Percentiles rank a stretch among this genome's conserved stretches.
These are phyloP conservation scores for Gortyna flavago DNA, from an alignment of 2,888 invertebrate genomes.

Conservation along the genomic window DNA sequence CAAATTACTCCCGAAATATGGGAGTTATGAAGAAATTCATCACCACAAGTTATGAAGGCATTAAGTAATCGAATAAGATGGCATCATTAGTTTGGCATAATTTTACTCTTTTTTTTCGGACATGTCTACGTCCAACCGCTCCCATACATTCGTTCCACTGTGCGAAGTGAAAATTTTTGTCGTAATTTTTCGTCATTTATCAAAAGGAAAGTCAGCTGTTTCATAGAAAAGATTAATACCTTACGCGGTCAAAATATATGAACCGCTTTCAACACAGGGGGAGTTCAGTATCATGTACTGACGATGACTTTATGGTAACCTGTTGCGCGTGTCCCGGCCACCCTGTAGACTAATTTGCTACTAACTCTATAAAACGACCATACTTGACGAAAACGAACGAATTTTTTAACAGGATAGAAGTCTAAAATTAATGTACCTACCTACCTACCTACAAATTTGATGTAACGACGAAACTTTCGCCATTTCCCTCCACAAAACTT, in stretches of 20 bases:
- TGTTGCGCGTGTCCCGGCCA: neutral
- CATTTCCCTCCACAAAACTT: slow-evolving; percentile 49
- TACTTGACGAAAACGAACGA: neutral
- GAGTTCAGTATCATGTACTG: neutral
- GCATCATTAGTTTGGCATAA: too few relatives aligned
- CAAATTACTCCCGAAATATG: too few relatives aligned
- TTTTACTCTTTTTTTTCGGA: too few relatives aligned
- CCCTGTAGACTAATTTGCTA: neutral
- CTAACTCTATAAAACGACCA: neutral
- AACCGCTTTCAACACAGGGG: neutral
- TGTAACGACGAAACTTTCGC: slow-evolving; percentile 38
- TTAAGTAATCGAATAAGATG: too few relatives aligned
- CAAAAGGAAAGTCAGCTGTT: too few relatives aligned
- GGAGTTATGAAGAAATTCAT: too few relatives aligned
- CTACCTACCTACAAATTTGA: slow-evolving; percentile 27
- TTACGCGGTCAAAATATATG: too few relatives aligned
- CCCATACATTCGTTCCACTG: too few relatives aligned
- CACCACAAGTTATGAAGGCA: too few relatives aligned
- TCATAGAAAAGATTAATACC: too few relatives aligned
- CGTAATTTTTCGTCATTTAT: too few relatives aligned
- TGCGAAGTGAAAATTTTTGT: neutral
- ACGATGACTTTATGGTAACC: neutral
- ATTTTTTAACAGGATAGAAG: slow-evolving; percentile 4
- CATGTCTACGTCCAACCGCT: too few relatives aligned
- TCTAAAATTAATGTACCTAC: slow-evolving; percentile 10